Percentiles rank a stretch among this genome's conserved stretches.
Conservation (phyloP, 1,140 invertebrate species). For the Manduca sexta region DNA sequence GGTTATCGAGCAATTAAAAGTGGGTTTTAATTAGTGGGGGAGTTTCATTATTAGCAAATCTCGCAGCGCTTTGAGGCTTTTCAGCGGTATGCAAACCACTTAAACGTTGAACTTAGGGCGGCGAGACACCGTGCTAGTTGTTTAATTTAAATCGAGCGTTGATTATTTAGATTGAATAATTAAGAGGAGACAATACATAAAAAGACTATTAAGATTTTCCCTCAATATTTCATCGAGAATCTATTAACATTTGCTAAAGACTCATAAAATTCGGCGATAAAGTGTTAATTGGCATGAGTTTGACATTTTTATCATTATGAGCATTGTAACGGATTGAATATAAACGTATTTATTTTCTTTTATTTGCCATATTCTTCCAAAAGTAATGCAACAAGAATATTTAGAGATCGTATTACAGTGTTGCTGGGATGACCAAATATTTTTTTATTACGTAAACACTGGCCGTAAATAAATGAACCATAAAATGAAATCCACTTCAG, state of each 20-base stretch:
- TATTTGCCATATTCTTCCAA: no score
- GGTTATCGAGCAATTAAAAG: constrained; percentile 65
- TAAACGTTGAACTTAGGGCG: constrained; percentile 29
- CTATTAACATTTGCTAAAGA: constrained; percentile 11
- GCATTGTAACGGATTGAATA: not conserved
- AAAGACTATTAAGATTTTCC: not conserved
- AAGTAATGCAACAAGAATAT: no score
- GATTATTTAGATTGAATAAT: not conserved
- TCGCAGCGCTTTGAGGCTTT: constrained; percentile 48
- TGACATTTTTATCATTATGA: constrained; percentile 11
- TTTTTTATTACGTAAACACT: no score
- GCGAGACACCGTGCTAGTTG: constrained; percentile 15
- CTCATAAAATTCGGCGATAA: constrained; percentile 8
- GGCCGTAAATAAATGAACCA: no score
- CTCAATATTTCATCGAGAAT: constrained; percentile 1
- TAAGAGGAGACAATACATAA: constrained; percentile 1
- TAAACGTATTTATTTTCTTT: constrained; percentile 2
- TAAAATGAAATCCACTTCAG: not conserved
- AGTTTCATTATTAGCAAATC: constrained; percentile 65
- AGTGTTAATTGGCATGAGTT: constrained; percentile 5
- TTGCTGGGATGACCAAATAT: no score
- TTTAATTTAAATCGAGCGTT: not conserved
- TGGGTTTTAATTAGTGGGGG: constrained; percentile 68
- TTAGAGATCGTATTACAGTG: no score
- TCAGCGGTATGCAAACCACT: constrained; percentile 56